Evolutionary conservation across 2,113 vertebrate genomes (phyloP), one percentile per base, ranked within the genome.

Genomic region (Apodemus speciosus): DNA sequence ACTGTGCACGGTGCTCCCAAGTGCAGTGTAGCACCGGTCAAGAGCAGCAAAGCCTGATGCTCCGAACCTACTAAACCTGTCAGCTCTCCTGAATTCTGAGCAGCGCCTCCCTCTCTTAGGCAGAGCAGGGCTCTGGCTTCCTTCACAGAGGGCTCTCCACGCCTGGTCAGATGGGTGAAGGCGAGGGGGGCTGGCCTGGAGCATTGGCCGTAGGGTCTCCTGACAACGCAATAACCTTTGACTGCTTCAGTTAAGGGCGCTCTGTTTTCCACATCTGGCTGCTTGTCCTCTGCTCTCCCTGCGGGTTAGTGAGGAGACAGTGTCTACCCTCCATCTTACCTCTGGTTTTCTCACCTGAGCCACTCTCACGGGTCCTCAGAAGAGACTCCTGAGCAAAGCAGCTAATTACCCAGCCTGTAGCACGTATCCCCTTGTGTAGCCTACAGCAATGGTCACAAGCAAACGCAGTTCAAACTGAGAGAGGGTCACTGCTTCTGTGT

Each of bases 381-480:
- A 62, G 60, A 69, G 25, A 46, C 46, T 66, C 58, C 85, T 0
- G 21, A 15, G 72, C 68, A 66, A 84, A 30, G 21, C 53, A 53
- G 66, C 21, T 21, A 77, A 49, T 89, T 66, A 66, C 23, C 30
- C 30, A 35, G 43, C 23, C 51, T 84, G 64, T 20, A 46, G 88
- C 71, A 30, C 35, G 49, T 56, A 64, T 49, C 56, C 51, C 5
- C 27, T 9, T 27, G 49, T 94, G 91, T 79, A 93, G 53, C 80
- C 51, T 80, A 87, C 90, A 95, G 43, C 90, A 76, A 60, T 5
- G 3, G 89, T 66, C 85, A 72, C 87, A 71, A 71, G 56, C 92
- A 71, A 75, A 71, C 53, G 77, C 68, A 76, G 69, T 81, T 88
- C 69, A 43, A 8, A 46, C 5, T 27, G 18, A 53, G 77, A 58